Evolutionary conservation across 2,888 invertebrate species (phyloP).

Genomic region (Reticulitermes lucifugus): DNA sequence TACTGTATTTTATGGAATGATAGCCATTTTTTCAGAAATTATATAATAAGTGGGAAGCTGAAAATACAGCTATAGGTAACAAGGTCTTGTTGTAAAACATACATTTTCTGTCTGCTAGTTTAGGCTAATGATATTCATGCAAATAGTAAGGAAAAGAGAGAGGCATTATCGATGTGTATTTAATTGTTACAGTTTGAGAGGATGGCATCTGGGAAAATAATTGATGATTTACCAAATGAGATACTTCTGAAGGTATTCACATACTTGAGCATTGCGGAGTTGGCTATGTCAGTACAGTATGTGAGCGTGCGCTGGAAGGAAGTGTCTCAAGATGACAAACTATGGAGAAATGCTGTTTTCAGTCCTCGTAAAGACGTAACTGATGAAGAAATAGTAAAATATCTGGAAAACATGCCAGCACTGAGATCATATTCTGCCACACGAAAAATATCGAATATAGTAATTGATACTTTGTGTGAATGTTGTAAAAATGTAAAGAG

Average conservation of each 20-base stretch:
- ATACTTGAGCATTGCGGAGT: neutral
- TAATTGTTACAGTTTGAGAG: neutral
- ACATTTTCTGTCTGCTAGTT: no score
- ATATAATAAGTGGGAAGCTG: no score
- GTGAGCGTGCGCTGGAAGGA: constrained; percentile 18
- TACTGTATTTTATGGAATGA: no score
- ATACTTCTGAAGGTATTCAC: neutral
- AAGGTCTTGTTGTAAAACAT: no score
- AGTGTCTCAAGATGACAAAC: constrained; percentile 4
- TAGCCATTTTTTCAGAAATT: no score
- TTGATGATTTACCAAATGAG: constrained; percentile 13
- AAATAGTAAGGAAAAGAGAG: no score
- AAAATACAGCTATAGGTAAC: no score
- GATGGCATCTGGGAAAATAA: neutral
- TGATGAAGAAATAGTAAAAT: constrained; percentile 12
- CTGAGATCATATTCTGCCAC: neutral
- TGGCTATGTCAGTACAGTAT: constrained; percentile 4
- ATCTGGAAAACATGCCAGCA: constrained; percentile 25
- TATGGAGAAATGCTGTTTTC: constrained; percentile 31
- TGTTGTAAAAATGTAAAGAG: neutral
- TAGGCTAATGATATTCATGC: no score
- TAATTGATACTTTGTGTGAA: constrained; percentile 15
- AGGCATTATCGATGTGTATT: neutral
- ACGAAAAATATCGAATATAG: neutral
- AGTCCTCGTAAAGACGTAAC: neutral